phyloP scores from a whole-genome alignment of 2,113 vertebrate genomes.

The Platichthys stellatus region DNA sequence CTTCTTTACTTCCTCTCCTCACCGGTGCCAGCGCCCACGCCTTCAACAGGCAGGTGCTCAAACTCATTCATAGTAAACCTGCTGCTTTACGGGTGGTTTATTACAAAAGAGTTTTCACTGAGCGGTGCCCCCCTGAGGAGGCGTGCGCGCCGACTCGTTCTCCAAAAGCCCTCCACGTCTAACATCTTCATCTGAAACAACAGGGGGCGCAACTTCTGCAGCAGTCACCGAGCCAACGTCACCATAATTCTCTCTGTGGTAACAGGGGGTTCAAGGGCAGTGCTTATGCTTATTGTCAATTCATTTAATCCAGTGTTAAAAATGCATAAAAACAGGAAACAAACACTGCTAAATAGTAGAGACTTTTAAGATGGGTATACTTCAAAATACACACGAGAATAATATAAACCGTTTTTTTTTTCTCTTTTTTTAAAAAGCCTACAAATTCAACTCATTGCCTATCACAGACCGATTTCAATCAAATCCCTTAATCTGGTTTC shows the following conservation, averaged over 20 bases:
- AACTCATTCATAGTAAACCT: conserved; percentile 88
- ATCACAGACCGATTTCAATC: conserved; percentile 40
- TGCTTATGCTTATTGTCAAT: conserved; percentile 73
- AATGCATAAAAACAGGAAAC: conserved; percentile 63
- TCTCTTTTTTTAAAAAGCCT: conserved; percentile 48
- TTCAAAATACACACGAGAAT: conserved; percentile 70
- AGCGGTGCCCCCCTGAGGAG: conserved; percentile 76
- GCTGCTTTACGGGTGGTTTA: conserved; percentile 85
- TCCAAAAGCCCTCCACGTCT: not conserved
- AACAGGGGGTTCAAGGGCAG: conserved; percentile 64
- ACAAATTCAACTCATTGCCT: conserved; percentile 73
- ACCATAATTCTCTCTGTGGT: no score
- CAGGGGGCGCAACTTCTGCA: conserved; percentile 30
- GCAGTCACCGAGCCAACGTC: not conserved
- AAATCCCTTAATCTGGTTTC: conserved; percentile 13
- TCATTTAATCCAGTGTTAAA: conserved; percentile 72
- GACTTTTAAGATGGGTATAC: conserved; percentile 68
- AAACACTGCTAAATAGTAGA: conserved; percentile 59
- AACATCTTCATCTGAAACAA: not conserved
- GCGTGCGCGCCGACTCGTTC: conserved; percentile 65
- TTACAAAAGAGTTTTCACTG: conserved; percentile 83
- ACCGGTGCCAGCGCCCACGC: conserved; percentile 69
- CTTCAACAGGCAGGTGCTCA: conserved; percentile 80
- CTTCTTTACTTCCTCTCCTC: not conserved
- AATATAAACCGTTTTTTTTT: conserved; percentile 62